phyloP scores from a whole-genome alignment of 2,113 vertebrate genomes.

The Menidia beryllina region DNA sequence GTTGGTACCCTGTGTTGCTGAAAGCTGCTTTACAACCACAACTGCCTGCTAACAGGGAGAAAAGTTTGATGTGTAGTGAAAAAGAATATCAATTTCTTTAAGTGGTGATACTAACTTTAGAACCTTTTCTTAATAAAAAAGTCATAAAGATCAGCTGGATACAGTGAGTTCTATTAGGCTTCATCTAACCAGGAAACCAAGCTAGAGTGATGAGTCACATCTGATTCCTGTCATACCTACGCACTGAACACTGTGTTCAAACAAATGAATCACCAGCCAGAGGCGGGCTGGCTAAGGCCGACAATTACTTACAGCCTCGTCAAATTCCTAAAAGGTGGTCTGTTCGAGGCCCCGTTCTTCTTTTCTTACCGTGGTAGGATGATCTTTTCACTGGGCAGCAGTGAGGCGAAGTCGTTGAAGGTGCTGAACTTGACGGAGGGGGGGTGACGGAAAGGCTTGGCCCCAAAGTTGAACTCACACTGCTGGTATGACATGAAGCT shows the following conservation, averaged over 20 bases:
- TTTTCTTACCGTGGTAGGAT: conserved; percentile 92
- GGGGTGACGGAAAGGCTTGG: conserved; percentile 95
- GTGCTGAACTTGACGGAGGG: conserved; percentile 96
- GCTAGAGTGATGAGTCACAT: conserved; percentile 13
- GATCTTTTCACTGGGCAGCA: conserved; percentile 95
- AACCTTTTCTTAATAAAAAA: too few species aligned
- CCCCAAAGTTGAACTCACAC: conserved; percentile 98
- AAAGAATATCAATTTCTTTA: too few species aligned
- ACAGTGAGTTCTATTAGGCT: neutral
- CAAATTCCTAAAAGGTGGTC: neutral
- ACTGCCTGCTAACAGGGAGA: too few species aligned
- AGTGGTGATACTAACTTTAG: too few species aligned
- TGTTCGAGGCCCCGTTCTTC: neutral
- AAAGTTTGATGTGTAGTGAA: too few species aligned
- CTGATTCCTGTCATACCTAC: conserved; percentile 8
- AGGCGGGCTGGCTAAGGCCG: neutral
- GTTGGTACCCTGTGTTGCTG: too few species aligned
- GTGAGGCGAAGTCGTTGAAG: conserved; percentile 96
- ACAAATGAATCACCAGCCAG: conserved; percentile 21
- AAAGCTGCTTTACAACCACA: neutral
- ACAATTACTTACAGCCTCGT: neutral
- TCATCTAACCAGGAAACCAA: neutral
- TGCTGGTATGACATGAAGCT: conserved; percentile 99
- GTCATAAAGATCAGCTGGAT: too few species aligned
- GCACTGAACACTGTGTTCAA: conserved; percentile 4